Conservation (phyloP, 2,888 invertebrate species). For the Apamea sordens region DNA sequence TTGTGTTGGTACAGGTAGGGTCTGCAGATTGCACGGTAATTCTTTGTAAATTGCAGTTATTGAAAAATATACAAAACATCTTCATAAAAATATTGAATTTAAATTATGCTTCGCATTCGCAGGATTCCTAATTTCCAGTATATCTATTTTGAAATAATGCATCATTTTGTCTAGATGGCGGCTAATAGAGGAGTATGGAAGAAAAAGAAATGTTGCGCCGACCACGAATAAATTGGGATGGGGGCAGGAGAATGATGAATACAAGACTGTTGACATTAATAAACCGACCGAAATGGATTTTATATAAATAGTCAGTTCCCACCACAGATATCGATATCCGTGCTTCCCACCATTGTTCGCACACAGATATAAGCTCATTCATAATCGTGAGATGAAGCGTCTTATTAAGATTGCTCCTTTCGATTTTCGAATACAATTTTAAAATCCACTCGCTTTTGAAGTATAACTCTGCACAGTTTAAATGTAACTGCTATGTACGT, state of each 20-base stretch:
- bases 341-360: background rate
- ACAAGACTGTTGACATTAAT: background rate
- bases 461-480: slow-evolving; percentile 55
- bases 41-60: background rate
- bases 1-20: slow-evolving; percentile 11
- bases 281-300: background rate
- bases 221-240: too few relatives aligned
- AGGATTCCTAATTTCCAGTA: background rate
- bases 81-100: background rate
- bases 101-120: background rate
- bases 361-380: slow-evolving; percentile 2
- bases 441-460: slow-evolving; percentile 54
- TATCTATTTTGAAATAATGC: too few relatives aligned
- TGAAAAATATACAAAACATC: background rate
- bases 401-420: slow-evolving; percentile 50
- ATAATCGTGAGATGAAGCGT: slow-evolving; percentile 22
- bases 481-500: slow-evolving; percentile 45
- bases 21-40: background rate
- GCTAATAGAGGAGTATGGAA: too few relatives aligned
- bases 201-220: too few relatives aligned
- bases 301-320: background rate
- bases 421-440: slow-evolving; percentile 52
- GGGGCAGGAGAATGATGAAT: background rate
- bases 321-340: too few relatives aligned
- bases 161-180: too few relatives aligned